These are phyloP conservation scores for Cranoglanis bouderius DNA, from an alignment of 2,113 vertebrate genomes.

Conservation along the genomic window DNA sequence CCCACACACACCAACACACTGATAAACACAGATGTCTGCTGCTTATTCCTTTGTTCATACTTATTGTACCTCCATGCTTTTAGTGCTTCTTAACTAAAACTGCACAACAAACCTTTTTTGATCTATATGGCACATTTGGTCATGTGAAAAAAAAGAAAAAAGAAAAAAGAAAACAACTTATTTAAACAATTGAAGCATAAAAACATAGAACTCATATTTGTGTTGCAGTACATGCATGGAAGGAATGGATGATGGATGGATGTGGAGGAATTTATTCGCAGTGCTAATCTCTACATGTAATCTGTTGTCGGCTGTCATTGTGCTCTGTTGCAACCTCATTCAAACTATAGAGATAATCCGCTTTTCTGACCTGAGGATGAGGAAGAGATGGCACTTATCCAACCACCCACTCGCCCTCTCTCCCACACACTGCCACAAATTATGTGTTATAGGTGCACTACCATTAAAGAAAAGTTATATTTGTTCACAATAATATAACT, in stretches of 20 bases:
- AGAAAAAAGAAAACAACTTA: background rate
- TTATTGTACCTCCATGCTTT: background rate
- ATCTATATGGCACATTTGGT: background rate
- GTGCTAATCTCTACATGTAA: slow-evolving; percentile 70
- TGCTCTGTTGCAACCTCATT: slow-evolving; percentile 66
- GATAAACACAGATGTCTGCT: slow-evolving; percentile 2
- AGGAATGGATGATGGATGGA: slow-evolving; percentile 1
- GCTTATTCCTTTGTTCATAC: background rate
- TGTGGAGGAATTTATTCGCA: slow-evolving; percentile 21
- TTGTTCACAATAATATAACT: background rate
- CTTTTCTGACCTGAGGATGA: slow-evolving; percentile 59
- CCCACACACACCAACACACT: slow-evolving; percentile 17
- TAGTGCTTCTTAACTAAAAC: background rate
- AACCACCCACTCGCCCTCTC: background rate
- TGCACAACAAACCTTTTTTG: background rate
- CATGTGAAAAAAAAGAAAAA: background rate
- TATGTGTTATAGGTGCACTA: background rate
- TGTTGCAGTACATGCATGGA: background rate
- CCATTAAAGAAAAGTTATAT: background rate
- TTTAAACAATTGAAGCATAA: background rate
- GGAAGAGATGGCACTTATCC: slow-evolving; percentile 41
- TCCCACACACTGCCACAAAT: slow-evolving; percentile 15
- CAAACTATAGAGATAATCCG: slow-evolving; percentile 68
- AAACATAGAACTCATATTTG: background rate
- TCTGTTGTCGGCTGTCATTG: slow-evolving; percentile 74